Evolutionary conservation across 1,140 invertebrate genomes (phyloP).

Genomic region (Drosophila watanabei): DNA sequence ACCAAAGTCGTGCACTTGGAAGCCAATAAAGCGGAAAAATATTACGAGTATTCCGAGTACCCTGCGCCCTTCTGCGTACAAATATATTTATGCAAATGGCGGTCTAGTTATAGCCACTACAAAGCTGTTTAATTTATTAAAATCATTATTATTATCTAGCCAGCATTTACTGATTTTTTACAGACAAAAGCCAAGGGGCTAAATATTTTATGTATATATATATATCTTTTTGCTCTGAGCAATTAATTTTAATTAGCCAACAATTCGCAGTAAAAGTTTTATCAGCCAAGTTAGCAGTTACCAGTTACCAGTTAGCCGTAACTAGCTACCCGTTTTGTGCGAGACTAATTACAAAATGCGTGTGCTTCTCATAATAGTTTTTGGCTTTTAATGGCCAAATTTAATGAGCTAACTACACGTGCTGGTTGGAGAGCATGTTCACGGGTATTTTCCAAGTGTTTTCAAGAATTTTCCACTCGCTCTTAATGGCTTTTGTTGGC

Average conservation of each 20-base stretch:
- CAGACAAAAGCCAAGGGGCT: background rate
- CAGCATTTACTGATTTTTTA: conserved; percentile 22
- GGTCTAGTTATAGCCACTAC: background rate
- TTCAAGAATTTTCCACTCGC: conserved; percentile 1
- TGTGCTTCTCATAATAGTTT: conserved; percentile 40
- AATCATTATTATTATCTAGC: conserved; percentile 34
- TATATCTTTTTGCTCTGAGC: conserved; percentile 9
- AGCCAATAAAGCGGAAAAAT: conserved; percentile 75
- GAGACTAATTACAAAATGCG: conserved; percentile 47
- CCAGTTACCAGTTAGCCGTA: conserved; percentile 9
- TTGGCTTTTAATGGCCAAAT: conserved; percentile 47
- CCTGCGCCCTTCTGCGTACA: conserved; percentile 21
- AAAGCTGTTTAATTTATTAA: conserved; percentile 30
- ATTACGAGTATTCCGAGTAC: conserved; percentile 33
- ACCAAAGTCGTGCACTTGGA: conserved; percentile 50
- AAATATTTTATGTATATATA: conserved; percentile 26
- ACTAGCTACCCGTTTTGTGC: background rate
- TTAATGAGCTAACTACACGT: conserved; percentile 34
- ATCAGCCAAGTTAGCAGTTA: conserved; percentile 13
- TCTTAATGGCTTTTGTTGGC: conserved; percentile 35
- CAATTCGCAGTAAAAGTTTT: conserved; percentile 50
- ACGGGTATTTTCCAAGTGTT: background rate
- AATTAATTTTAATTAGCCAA: conserved; percentile 72
- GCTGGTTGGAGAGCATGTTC: conserved; percentile 3
- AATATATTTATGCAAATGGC: conserved; percentile 50